These are phyloP conservation scores for Garrulus glandarius DNA, from an alignment of 2,797 vertebrate species.

Conservation along the genomic window DNA sequence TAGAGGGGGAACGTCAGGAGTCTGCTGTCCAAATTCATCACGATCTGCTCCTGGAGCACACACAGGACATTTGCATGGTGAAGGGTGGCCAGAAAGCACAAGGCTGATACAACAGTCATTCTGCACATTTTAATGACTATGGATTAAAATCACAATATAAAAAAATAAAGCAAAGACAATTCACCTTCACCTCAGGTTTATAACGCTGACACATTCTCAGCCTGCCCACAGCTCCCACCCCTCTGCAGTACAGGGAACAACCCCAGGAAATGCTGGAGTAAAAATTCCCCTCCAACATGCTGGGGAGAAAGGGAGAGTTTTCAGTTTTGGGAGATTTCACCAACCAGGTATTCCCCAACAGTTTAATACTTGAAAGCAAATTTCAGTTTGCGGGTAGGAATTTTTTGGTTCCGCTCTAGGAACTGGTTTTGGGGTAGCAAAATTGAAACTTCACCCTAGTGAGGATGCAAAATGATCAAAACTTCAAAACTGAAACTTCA, in stretches of 20 bases:
- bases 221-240: background rate
- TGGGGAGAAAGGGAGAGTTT: background rate
- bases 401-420: background rate
- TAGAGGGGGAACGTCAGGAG: constrained; percentile 93
- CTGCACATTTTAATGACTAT: background rate
- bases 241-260: background rate
- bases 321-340: background rate
- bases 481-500: background rate
- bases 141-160: background rate
- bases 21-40: constrained; percentile 95
- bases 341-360: background rate
- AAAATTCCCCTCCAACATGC: background rate
- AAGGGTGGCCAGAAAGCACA: background rate
- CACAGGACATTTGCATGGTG: background rate
- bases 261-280: background rate
- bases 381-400: background rate
- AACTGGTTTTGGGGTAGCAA: background rate
- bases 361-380: background rate
- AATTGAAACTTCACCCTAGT: background rate
- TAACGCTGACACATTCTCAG: background rate
- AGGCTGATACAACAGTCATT: background rate
- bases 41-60: constrained; percentile 87
- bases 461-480: background rate
- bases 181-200: background rate
- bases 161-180: background rate